Conservation (phyloP, 2,113 vertebrate species). For the Hylia prasina region DNA sequence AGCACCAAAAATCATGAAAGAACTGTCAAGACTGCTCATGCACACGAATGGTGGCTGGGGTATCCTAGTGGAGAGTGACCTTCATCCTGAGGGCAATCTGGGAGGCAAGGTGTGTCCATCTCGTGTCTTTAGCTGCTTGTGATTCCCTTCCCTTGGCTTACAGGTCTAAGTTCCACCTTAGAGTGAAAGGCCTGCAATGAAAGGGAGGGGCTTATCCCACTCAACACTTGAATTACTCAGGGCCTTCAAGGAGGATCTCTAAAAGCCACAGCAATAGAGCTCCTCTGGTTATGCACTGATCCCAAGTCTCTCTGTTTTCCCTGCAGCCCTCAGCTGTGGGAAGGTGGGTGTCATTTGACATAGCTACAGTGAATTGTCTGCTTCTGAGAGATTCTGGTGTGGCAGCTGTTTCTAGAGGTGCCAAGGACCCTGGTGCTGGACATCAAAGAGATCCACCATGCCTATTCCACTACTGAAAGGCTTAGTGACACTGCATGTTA, state of each 20-base stretch:
- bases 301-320: neutral
- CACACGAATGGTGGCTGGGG: fast-evolving
- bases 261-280: fast-evolving
- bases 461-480: neutral
- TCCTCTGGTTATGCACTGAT: neutral
- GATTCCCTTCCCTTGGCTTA: neutral
- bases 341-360: neutral
- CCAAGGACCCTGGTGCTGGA: neutral
- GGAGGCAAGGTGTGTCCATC: neutral
- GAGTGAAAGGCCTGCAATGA: neutral
- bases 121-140: neutral
- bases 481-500: neutral
- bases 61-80: too few relatives aligned
- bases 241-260: neutral
- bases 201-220: neutral
- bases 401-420: neutral
- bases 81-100: neutral
- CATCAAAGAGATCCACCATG: neutral
- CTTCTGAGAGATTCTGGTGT: neutral
- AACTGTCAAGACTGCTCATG: neutral
- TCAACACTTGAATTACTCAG: neutral
- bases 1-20: neutral
- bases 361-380: neutral
- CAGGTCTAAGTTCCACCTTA: neutral
- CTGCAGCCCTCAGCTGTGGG: fast-evolving